Conservation (phyloP, 2,888 invertebrate species). For the Acanthosepion pharaonis region DNA sequence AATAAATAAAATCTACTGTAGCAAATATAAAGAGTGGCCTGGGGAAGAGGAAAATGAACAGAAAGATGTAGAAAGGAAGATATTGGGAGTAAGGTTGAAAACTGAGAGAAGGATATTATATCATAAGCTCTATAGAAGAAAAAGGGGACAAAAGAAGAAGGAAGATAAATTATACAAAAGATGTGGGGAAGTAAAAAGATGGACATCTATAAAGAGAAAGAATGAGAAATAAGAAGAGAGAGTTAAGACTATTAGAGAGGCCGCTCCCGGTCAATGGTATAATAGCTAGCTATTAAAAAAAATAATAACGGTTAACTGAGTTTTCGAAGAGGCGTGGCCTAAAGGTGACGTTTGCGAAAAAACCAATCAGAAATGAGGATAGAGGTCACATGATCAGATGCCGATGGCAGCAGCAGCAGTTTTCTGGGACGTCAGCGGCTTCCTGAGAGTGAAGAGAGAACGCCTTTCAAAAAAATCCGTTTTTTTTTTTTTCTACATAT, state of each 20-base stretch:
- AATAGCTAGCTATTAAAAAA: neutral
- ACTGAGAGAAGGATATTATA: neutral
- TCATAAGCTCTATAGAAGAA: neutral
- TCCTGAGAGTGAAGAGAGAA: slow-evolving; percentile 44
- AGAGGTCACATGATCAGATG: slow-evolving; percentile 16
- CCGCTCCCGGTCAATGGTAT: neutral
- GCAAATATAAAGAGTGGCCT: neutral
- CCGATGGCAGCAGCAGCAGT: neutral
- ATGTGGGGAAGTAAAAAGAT: neutral
- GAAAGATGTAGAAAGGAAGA: slow-evolving; percentile 36
- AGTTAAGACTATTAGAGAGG: neutral
- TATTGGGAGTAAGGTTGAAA: neutral
- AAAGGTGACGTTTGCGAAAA: slow-evolving; percentile 1
- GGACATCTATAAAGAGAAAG: slow-evolving; percentile 24
- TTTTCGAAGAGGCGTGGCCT: slow-evolving; percentile 6
- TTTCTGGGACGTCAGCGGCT: slow-evolving; percentile 13
- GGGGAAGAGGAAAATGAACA: neutral
- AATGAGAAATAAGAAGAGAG: slow-evolving; percentile 45
- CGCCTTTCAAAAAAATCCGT: neutral
- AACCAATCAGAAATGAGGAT: slow-evolving; percentile 35
- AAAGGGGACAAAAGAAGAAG: neutral
- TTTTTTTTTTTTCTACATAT: neutral
- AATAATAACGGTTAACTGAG: slow-evolving; percentile 2
- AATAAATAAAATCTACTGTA: neutral
- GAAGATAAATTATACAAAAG: neutral